phyloP scores from a whole-genome alignment of 2,797 vertebrate species.

The Dendrocincla tyrannina region DNA sequence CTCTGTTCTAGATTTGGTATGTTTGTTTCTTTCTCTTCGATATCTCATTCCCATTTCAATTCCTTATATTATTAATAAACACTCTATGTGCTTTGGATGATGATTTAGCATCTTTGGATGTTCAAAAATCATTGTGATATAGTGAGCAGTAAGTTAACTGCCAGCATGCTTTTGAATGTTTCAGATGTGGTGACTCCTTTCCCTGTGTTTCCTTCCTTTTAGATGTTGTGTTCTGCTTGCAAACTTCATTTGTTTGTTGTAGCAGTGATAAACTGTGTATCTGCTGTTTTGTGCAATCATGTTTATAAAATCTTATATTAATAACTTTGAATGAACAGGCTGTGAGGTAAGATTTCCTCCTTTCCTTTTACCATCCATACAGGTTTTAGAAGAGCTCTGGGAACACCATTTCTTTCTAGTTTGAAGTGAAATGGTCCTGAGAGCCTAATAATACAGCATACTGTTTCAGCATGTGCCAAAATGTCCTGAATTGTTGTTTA shows the following conservation, averaged over 20 bases:
- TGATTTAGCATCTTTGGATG: conserved; percentile 32
- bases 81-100: conserved; percentile 21
- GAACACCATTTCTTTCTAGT: neutral
- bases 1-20: conserved; percentile 99
- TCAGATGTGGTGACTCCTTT: conserved; percentile 28
- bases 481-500: neutral
- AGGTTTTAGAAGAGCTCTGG: neutral
- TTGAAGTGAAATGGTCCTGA: neutral
- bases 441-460: neutral
- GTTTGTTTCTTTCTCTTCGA: conserved; percentile 86
- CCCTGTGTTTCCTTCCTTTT: conserved; percentile 31
- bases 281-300: neutral
- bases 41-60: conserved; percentile 73
- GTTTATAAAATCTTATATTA: neutral
- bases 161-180: conserved; percentile 69
- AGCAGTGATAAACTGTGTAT: conserved; percentile 19
- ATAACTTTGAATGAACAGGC: neutral
- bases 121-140: neutral
- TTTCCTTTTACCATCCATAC: neutral
- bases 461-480: neutral
- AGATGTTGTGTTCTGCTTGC: conserved; percentile 60
- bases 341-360: conserved; percentile 9
- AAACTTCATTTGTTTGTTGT: conserved; percentile 50
- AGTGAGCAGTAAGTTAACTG: conserved; percentile 1
- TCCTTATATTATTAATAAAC: conserved; percentile 40